Evolutionary conservation across 2,888 invertebrate genomes (phyloP), one percentile per base, ranked within the genome.

Genomic region (Drosophila anceps): DNA sequence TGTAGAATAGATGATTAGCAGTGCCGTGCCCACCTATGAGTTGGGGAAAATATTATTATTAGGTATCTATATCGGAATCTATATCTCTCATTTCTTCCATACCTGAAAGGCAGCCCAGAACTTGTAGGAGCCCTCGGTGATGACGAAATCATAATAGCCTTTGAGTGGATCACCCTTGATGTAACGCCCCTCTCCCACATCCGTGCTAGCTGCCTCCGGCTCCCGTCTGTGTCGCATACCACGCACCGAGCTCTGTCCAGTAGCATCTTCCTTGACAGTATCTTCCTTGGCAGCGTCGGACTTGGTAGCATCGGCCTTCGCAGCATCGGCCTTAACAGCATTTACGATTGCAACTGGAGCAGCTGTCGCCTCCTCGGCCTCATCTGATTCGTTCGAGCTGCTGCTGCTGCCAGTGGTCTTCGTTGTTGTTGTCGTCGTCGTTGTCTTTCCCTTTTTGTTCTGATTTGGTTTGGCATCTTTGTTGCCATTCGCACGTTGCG

Each of bases 101-200:
- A 96, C 97, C 94, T 97, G 97, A 92, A 97, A 97, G 10, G 94
- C 96, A 39, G 97, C 96, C 97, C 97, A 97, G 93, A 97, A 97
- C 91, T 97, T 97, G 93, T 97, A 97, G 20, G 97, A 97, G 3
- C 97, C 97, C 91, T 97, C 97, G 87, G 96, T 97, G 90, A 97
- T 97, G 79, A 97, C 94, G 93, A 97, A 97, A 92, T 97, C 97
- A 91, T 97, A 97, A 93, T 97, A 97, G 0, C 96, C 96, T 39
- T 95, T 95, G 95, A 96, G 96, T 58, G 96, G 96, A 91, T 96
- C 96, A 33, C 93, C 93, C 77, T 93, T 93, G 39, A 93, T 93
- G 63, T 93, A 93, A 31, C 93, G 92, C 27, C 91, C 93, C 76
- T 93, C 92, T 8, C 86, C 90, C 39, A 91, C 88, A 73, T 88